phyloP scores from a whole-genome alignment of 2,113 vertebrate genomes.

The Strix uralensis region DNA sequence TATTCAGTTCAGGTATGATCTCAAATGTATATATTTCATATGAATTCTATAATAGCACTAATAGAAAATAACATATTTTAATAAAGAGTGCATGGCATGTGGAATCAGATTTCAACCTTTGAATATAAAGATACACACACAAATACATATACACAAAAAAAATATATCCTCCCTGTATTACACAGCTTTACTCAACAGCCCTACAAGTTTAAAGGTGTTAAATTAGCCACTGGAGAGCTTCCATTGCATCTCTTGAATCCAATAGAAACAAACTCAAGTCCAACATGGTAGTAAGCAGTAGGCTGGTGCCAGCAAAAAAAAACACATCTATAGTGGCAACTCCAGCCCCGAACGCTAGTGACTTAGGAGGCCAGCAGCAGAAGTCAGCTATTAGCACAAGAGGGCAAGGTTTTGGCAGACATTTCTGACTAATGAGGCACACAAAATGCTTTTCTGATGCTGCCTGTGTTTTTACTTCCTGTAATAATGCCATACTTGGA shows the following conservation, averaged over 20 bases:
- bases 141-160: neutral
- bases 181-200: neutral
- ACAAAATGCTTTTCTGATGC: conserved; percentile 9
- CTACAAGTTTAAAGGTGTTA: neutral
- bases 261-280: neutral
- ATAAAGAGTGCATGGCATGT: neutral
- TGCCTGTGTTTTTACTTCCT: neutral
- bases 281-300: neutral
- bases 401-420: neutral
- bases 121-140: neutral
- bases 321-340: neutral
- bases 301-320: neutral
- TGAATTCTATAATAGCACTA: neutral
- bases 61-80: neutral
- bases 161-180: neutral
- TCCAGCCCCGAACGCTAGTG: neutral
- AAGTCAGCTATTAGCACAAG: neutral
- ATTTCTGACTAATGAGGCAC: conserved; percentile 17
- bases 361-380: neutral
- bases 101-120: neutral
- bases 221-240: conserved; percentile 12
- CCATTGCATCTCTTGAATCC: neutral
- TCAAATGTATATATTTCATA: neutral
- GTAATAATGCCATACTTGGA: neutral
- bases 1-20: neutral